A percentile compares a stretch with the other conserved stretches of the same genome.
These are phyloP conservation scores for Pluvialis apricaria DNA, from an alignment of 2,113 vertebrate genomes.

Conservation along the genomic window DNA sequence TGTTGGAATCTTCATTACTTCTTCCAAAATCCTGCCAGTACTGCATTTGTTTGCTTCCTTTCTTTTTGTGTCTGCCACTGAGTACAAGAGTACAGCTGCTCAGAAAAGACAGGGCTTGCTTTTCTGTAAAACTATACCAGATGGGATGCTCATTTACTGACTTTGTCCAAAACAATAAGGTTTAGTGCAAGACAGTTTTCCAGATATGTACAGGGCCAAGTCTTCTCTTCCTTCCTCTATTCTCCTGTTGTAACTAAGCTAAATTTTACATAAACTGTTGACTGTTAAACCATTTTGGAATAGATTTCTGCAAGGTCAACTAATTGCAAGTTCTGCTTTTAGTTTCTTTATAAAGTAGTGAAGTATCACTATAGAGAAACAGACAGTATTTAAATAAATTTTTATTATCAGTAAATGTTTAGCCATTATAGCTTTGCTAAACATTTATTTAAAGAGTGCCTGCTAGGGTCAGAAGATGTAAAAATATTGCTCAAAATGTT, in stretches of 20 bases:
- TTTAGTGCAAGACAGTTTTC: conserved; percentile 59
- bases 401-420: neutral
- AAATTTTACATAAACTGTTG: conserved; percentile 53
- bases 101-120: conserved; percentile 31
- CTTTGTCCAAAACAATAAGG: conserved; percentile 60
- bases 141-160: conserved; percentile 69
- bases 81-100: conserved; percentile 14
- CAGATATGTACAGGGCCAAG: conserved; percentile 56
- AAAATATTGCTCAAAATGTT: neutral
- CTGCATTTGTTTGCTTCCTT: neutral
- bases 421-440: neutral
- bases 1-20: neutral
- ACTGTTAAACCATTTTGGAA: conserved; percentile 63
- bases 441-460: neutral
- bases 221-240: conserved; percentile 7
- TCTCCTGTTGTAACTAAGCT: conserved; percentile 50
- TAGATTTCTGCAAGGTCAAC: neutral
- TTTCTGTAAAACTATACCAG: conserved; percentile 56
- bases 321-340: neutral
- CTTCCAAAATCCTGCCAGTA: neutral
- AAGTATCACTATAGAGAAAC: neutral
- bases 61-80: neutral
- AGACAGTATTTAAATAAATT: neutral
- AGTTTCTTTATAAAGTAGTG: neutral
- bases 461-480: neutral